Base-by-base conservation (phyloP, 2,113 vertebrate species). In the Channa argus region DNA sequence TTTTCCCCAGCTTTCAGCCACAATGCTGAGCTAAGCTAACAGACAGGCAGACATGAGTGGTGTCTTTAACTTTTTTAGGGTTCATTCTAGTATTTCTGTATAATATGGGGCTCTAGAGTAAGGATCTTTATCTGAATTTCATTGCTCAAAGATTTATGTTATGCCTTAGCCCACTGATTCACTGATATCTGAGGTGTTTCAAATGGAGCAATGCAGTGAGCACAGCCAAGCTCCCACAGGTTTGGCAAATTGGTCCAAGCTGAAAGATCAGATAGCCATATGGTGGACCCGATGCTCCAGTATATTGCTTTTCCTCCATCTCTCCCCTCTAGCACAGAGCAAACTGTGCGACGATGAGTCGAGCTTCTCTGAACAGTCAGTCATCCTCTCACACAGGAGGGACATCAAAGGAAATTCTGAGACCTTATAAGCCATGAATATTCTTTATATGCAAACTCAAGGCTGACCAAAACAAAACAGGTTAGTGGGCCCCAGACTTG, bases 241-340 rank as follows among this genome's bases (percentile, higher is more conserved):
- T 85, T 81, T 1, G 38, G 80, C 82, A 85, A 79, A 77, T 70
- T 78, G 80, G 80, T 81, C 79, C 77, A 60, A 15, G 51, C 80
- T 78, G 77, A 81, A 75, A 81, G 77, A 89, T 89, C 85, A 81
- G 79, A 88, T 76, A 54, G 61, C 86, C 86, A 89, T 89, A 88
- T 89, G 91, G 79, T 64, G 63, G 74, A 45, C 79, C 86, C 72
- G 87, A 85, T 86, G 86, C 84, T 61, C 24, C 24, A 24, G 24
- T 24, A 10, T 64, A 44, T 15, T 61, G 63, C 67, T 79, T 61
- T 74, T 60, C 46, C 54, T 44, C 54, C 3, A 1, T 67, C 41
- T 73, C 54, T 58, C 12, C 34, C 41, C 53, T 62, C 63, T 64
- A 47, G 72, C 80, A 74, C 14, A n/a, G 63, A 74, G 73, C 41